phyloP scores from a whole-genome alignment of 2,113 vertebrate genomes.

The Prolemur simus region DNA sequence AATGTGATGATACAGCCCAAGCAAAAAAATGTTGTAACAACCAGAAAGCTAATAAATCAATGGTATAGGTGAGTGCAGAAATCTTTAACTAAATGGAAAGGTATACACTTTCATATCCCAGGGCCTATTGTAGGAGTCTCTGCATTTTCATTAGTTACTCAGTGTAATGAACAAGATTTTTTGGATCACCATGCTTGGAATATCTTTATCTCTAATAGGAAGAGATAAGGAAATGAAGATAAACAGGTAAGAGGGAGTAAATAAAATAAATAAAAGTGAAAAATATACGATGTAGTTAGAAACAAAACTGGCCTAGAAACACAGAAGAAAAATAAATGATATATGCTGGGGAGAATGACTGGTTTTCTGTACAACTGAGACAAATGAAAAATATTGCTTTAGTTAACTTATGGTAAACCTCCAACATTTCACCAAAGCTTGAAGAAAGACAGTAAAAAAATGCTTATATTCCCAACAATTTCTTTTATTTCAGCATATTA shows the following conservation, averaged over 20 bases:
- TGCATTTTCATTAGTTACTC: not conserved
- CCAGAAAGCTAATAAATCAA: not conserved
- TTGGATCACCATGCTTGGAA: not conserved
- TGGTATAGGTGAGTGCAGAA: fast-evolving
- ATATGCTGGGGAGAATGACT: not conserved
- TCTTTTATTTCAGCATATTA: no score
- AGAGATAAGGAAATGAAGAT: slow-evolving; percentile 21
- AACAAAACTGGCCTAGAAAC: not conserved
- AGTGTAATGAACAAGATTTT: not conserved
- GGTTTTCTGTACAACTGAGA: not conserved
- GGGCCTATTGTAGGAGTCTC: not conserved
- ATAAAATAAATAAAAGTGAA: not conserved
- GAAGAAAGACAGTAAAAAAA: slow-evolving; percentile 32
- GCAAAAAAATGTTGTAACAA: not conserved
- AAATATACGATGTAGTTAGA: not conserved
- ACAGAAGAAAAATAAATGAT: slow-evolving; percentile 23
- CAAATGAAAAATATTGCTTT: slow-evolving; percentile 19
- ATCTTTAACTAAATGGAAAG: not conserved
- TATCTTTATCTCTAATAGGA: not conserved
- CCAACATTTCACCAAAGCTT: slow-evolving; percentile 18
- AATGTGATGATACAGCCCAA: not conserved
- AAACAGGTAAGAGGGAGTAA: not conserved
- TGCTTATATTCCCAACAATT: slow-evolving; percentile 5
- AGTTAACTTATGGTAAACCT: not conserved
- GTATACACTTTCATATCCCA: not conserved